A percentile compares a stretch with the other conserved stretches of the same genome.
These are phyloP conservation scores for Coregonus ussuriensis DNA, from an alignment of 2,797 vertebrate species.

Conservation along the genomic window DNA sequence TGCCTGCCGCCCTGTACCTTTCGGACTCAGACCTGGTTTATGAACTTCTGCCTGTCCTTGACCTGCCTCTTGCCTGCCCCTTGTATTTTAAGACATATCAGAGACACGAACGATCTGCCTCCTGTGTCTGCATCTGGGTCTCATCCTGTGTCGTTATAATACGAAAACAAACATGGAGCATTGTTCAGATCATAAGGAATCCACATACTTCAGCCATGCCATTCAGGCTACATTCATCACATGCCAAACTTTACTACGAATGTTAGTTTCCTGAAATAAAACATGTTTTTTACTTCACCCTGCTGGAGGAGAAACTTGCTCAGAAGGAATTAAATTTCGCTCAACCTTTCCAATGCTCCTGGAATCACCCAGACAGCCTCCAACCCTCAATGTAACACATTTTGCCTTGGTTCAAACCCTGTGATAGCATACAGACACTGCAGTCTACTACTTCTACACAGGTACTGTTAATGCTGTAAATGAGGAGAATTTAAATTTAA, in stretches of 20 bases:
- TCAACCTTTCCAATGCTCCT: neutral
- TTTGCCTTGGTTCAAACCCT: neutral
- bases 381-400: neutral
- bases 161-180: neutral
- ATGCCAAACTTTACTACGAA: neutral
- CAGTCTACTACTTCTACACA: neutral
- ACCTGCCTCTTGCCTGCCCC: no score
- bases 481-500: neutral
- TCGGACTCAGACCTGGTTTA: no score
- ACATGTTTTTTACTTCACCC: neutral
- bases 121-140: no score
- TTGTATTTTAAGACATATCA: no score
- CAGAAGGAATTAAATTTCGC: neutral
- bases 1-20: no score
- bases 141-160: no score
- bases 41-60: no score
- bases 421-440: neutral
- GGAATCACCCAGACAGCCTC: neutral
- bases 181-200: neutral
- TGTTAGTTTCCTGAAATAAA: constrained; percentile 2
- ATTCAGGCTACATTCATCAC: neutral
- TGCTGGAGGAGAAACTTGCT: neutral
- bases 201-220: neutral
- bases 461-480: neutral
- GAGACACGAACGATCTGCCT: no score